Base-by-base conservation (phyloP, 1,140 invertebrate species). In the Gryllus bimaculatus region DNA sequence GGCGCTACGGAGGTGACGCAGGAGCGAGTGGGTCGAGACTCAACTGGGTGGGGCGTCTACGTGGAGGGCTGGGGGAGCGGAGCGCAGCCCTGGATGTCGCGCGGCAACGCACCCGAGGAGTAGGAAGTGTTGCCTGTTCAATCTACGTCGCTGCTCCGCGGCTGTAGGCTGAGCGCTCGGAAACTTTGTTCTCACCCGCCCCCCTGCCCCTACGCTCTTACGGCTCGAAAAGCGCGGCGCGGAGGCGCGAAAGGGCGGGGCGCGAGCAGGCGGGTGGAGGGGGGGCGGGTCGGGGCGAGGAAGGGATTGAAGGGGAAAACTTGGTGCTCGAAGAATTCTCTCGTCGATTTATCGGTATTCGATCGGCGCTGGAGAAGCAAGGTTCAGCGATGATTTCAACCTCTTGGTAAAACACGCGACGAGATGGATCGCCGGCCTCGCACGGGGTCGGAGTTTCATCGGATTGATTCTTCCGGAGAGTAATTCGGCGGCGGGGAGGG, bases 101-200 rank as follows among this genome's bases (percentile, higher is more conserved):
- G 54, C 54, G 10, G 54, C 54, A 66, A 66, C 54, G 54, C 54
- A 18, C 10, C 10, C 8, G 15, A 54, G 54, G 18, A 66, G 54
- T 66, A 66, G 54, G 54, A 66, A 66, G 54, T 66, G 54, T 66
- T 66, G 54, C 54, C 54, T 66, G 54, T 66, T 66, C 54, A 66
- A 66, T 66, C 54, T 66, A 66, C 54, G 54, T 66, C 54, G 54
- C 10, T 10, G 7, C 54, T 13, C 54, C 26, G 26, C 26, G 26
- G 26, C 26, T 39, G 26, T 39, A 39, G 26, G 26, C 26, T 39
- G 26, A 39, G 26, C 26, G 1, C 26, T 66, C 54, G 54, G 26
- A 66, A 66, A 66, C 54, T 66, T 66, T 7, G 54, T 66, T 66
- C 54, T 66, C 18, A 66, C 10, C 54, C 54, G n/a, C 18, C 18